Evolutionary conservation across 2,113 vertebrate species (phyloP).

Genomic region (Scophthalmus maximus): DNA sequence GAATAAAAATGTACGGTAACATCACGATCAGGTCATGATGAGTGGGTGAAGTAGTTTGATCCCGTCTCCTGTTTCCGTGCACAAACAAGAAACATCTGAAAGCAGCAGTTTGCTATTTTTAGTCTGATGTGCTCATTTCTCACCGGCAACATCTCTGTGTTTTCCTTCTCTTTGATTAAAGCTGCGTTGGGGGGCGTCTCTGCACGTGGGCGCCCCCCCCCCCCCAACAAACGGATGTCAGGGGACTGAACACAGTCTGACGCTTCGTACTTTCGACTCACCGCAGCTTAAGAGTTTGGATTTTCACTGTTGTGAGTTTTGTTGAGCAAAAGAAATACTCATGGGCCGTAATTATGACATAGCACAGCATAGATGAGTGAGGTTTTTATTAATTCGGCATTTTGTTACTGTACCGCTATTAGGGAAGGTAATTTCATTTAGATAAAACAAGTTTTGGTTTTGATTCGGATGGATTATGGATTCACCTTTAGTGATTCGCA

Average conservation of each 20-base stretch:
- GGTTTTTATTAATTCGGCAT: too few species aligned
- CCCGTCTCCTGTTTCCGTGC: neutral
- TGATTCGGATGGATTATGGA: too few species aligned
- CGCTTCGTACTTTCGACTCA: neutral
- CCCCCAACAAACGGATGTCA: neutral
- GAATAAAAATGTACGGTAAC: neutral
- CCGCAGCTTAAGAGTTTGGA: neutral
- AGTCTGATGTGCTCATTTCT: constrained; percentile 15
- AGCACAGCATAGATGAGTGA: too few species aligned
- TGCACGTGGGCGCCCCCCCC: neutral
- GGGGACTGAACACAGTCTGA: neutral
- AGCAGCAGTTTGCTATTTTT: neutral
- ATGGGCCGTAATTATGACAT: too few species aligned
- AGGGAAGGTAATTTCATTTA: too few species aligned
- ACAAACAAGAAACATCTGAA: constrained; percentile 7
- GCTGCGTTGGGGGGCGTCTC: neutral
- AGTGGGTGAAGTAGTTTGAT: constrained; percentile 18
- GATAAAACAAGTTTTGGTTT: too few species aligned
- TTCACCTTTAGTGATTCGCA: constrained; percentile 57
- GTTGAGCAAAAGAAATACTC: too few species aligned
- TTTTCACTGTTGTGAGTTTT: too few species aligned
- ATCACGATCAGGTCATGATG: constrained; percentile 2
- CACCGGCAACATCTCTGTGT: constrained; percentile 4
- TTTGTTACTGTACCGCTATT: too few species aligned
- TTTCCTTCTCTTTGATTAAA: constrained; percentile 1